Conservation (phyloP, 2,797 vertebrate species). For the Cuniculus paca region DNA sequence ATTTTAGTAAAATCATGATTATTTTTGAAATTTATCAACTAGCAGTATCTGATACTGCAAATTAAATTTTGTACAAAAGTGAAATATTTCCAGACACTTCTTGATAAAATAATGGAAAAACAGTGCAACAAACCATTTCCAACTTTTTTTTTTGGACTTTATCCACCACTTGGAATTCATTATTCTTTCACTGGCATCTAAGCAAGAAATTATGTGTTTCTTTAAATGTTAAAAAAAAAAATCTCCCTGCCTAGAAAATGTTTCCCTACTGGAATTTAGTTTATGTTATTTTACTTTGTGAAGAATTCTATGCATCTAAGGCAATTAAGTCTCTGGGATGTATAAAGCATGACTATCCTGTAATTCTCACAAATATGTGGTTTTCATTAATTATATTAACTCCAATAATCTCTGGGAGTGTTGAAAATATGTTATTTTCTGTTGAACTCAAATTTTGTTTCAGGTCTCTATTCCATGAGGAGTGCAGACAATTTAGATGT, state of each 20-base stretch:
- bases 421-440: not conserved
- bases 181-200: not conserved
- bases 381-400: not conserved
- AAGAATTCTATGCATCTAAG: not conserved
- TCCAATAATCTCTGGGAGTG: too few species aligned
- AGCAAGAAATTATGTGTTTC: not conserved
- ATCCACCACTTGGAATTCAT: not conserved
- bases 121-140: not conserved
- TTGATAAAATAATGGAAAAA: not conserved
- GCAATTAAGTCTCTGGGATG: not conserved
- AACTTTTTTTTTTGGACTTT: not conserved
- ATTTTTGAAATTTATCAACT: not conserved
- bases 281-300: not conserved
- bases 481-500: not conserved
- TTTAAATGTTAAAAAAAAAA: not conserved
- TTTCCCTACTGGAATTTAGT: not conserved
- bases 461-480: not conserved
- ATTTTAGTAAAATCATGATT: not conserved
- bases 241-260: not conserved
- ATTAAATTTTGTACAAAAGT: not conserved
- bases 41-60: not conserved
- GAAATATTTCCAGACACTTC: not conserved
- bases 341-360: not conserved
- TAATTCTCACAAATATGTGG: not conserved
- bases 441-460: not conserved